Percentiles rank a stretch among this genome's conserved stretches.
These are phyloP conservation scores for Sanderia malayensis DNA, from an alignment of 30 jellyfish, hydroid and myxozoan species.

Conservation along the genomic window DNA sequence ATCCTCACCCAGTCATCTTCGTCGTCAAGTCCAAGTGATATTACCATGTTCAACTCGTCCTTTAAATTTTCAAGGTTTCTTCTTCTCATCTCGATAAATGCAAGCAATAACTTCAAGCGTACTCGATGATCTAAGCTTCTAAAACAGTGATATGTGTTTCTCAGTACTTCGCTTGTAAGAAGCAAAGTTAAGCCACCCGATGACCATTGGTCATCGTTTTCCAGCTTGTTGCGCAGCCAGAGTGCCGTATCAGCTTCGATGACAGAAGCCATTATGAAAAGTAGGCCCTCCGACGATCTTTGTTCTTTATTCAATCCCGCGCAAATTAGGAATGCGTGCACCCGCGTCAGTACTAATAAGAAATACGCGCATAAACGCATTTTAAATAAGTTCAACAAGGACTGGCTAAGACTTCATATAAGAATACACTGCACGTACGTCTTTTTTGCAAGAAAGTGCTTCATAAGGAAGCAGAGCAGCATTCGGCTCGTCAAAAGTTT, in stretches of 20 bases:
- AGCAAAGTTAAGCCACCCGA: conserved; percentile 77
- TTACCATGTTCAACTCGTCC: conserved; percentile 70
- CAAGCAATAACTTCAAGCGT: conserved; percentile 71
- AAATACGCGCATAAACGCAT: neutral
- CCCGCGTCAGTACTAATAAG: neutral
- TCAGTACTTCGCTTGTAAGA: conserved; percentile 54
- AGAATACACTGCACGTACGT: too few species aligned
- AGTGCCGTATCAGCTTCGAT: conserved; percentile 81
- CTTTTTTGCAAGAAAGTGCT: neutral
- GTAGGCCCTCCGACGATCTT: conserved; percentile 19
- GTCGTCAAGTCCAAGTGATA: conserved; percentile 65
- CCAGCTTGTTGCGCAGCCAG: conserved; percentile 86
- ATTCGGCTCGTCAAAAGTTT: neutral
- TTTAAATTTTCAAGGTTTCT: conserved; percentile 67
- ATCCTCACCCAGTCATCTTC: conserved; percentile 95
- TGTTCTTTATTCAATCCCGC: neutral
- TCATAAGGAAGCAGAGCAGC: neutral
- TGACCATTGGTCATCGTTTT: conserved; percentile 84
- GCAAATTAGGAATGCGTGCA: neutral
- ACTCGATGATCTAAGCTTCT: conserved; percentile 69
- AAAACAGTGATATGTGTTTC: conserved; percentile 69
- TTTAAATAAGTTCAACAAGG: too few species aligned
- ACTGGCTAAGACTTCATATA: too few species aligned
- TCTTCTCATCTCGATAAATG: conserved; percentile 80
- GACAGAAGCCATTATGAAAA: conserved; percentile 59